Conservation (phyloP, 2,888 invertebrate species). For the Theretra japonica region DNA sequence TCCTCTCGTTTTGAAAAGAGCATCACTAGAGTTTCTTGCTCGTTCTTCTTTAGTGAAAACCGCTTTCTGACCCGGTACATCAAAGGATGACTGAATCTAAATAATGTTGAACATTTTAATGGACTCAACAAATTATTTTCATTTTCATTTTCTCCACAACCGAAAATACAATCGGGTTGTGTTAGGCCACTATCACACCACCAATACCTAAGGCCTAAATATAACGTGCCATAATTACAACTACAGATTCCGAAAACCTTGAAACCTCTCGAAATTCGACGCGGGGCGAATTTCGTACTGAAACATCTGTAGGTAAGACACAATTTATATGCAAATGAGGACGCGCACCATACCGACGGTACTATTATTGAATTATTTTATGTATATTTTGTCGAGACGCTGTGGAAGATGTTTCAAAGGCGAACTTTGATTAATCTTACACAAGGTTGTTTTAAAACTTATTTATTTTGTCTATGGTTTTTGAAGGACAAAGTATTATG, state of each 20-base stretch:
- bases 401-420: slow-evolving; percentile 1
- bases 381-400: slow-evolving; percentile 2
- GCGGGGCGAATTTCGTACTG: slow-evolving; percentile 16
- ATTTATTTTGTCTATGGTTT: background rate
- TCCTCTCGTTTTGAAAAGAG: no score
- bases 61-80: no score
- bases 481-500: no score
- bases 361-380: slow-evolving; percentile 27
- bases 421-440: background rate
- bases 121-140: no score
- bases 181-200: no score
- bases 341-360: slow-evolving; percentile 25
- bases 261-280: background rate
- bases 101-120: no score
- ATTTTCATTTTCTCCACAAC: no score
- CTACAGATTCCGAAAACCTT: background rate
- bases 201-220: no score
- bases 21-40: no score
- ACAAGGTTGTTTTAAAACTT: background rate
- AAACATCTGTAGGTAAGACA: slow-evolving; percentile 25
- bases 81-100: no score
- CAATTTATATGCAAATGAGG: slow-evolving; percentile 32
- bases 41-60: no score
- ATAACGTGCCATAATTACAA: background rate
- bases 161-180: no score